phyloP scores from a whole-genome alignment of 2,797 vertebrate genomes.

The Synaphobranchus kaupii region DNA sequence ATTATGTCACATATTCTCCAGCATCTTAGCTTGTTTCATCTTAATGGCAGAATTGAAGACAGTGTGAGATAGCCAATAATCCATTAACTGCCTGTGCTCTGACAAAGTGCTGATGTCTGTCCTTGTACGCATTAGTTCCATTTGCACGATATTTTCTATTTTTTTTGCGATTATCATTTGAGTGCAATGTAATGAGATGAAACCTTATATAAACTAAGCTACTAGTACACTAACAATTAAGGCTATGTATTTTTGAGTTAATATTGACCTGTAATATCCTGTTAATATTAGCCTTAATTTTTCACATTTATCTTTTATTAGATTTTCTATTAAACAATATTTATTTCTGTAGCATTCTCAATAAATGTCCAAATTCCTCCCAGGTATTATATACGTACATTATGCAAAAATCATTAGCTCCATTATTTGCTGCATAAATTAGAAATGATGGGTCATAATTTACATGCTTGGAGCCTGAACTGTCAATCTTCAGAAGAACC shows the following conservation, averaged over 20 bases:
- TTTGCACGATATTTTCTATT: neutral
- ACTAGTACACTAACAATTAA: neutral
- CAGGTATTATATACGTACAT: too few relatives aligned
- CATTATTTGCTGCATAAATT: too few relatives aligned
- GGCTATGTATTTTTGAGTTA: neutral
- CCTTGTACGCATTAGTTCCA: neutral
- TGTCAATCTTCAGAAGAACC: too few relatives aligned
- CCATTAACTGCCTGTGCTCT: neutral
- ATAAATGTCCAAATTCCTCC: too few relatives aligned
- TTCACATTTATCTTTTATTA: too few relatives aligned
- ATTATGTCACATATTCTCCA: slow-evolving; percentile 10
- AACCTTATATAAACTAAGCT: neutral
- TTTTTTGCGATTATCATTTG: neutral
- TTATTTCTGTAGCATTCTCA: too few relatives aligned
- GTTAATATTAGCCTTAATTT: too few relatives aligned
- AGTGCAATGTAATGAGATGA: slow-evolving; percentile 6
- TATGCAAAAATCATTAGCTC: too few relatives aligned
- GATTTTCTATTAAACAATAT: too few relatives aligned
- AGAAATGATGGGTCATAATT: too few relatives aligned
- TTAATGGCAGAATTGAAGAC: neutral
- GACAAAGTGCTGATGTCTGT: neutral
- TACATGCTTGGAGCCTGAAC: too few relatives aligned
- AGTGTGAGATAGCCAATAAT: neutral
- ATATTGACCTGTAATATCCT: neutral
- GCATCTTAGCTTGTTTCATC: neutral